These are phyloP conservation scores for Drosophila sordidula DNA, from an alignment of 2,888 invertebrate genomes.

Conservation along the genomic window DNA sequence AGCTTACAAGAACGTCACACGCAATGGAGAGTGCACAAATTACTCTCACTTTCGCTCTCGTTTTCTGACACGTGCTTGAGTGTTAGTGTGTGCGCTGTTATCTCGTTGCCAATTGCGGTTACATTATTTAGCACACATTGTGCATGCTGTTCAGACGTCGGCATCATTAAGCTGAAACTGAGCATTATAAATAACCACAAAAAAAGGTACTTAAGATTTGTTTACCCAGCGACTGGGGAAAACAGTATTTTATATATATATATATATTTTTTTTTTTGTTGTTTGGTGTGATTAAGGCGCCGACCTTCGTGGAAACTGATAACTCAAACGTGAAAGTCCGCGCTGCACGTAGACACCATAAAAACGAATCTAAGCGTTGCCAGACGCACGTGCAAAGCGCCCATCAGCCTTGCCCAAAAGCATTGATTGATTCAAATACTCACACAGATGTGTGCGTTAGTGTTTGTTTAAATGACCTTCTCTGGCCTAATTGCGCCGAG, in stretches of 20 bases:
- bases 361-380: conserved; percentile 59
- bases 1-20: conserved; percentile 24
- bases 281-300: conserved; percentile 29
- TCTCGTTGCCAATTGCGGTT: conserved; percentile 11
- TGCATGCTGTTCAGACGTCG: too few relatives aligned
- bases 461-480: conserved; percentile 60
- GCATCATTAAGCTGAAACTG: background rate
- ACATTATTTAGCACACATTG: background rate
- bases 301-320: conserved; percentile 53
- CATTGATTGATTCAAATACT: conserved; percentile 59
- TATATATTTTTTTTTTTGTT: conserved; percentile 25
- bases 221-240: conserved; percentile 8
- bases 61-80: conserved; percentile 3
- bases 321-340: conserved; percentile 56
- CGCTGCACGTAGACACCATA: conserved; percentile 61
- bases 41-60: conserved; percentile 46
- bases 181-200: background rate
- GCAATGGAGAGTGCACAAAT: conserved; percentile 1
- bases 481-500: conserved; percentile 50
- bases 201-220: background rate
- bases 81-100: conserved; percentile 6
- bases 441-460: conserved; percentile 2
- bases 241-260: too few relatives aligned
- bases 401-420: conserved; percentile 53
- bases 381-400: conserved; percentile 63